Evolutionary conservation across 2,888 invertebrate genomes (phyloP), one percentile per base, ranked within the genome.

Genomic region (Sarcophaga caerulescens): DNA sequence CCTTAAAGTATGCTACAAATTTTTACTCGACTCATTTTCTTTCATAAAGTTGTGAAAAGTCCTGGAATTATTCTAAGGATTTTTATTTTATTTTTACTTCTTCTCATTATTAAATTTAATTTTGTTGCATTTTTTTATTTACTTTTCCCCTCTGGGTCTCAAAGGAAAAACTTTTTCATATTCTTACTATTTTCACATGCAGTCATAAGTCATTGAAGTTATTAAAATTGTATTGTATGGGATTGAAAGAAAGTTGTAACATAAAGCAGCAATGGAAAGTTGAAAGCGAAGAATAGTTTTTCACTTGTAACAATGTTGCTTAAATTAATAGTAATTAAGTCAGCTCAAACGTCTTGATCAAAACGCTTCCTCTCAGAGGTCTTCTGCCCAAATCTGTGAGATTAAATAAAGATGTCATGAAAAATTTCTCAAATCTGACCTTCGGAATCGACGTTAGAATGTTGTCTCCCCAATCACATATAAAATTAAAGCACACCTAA

Each of bases 181-280:
- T 65, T 62, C 4, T 45, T 57, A 3, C 6, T 52, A 52, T 81
- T 17, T 71, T 47, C 19, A 5, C 35, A 47, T 69, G 14, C n/a
- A 45, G 47, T 35, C 63, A 4, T 47, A 23, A 66, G 3, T 69
- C 35, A 17, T 45, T 44, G 23, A 62, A 79, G 78, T 78, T 84
- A 78, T 70, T 70, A 84, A 84, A 79, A 62, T 10, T 35, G 63
- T 23, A 65, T 73, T 78, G 73, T 74, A 57, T 57, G 47, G 12
- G 66, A 65, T 59, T 65, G 62, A 60, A 60, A 52, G 35, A 52
- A 52, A 52, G 52, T 52, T 52, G 5, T 52, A 17, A 52, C 12
- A 52, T 52, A 52, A 52, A 52, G 17, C 17, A 52, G 4, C 5
- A 52, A 5, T 52, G 5, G 52, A 14, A 5, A 17, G 12, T 14